Percentiles rank a stretch among this genome's conserved stretches.
Evolutionary conservation across 2,797 vertebrate genomes (phyloP).

Genomic region (Arctocebus calabarensis): DNA sequence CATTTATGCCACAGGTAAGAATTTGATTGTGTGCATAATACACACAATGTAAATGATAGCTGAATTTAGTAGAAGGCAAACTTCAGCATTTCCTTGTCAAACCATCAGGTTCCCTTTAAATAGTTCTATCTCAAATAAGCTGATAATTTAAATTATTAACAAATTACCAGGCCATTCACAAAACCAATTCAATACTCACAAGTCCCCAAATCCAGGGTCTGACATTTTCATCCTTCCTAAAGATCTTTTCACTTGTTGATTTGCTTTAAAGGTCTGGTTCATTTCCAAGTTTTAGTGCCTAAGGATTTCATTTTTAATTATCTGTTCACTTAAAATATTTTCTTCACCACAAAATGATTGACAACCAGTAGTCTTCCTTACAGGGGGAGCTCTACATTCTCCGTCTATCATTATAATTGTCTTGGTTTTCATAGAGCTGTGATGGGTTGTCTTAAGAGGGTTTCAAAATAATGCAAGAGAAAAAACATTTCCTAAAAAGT

Average conservation of each 20-base stretch:
- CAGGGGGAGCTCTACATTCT: not conserved
- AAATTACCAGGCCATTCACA: constrained; percentile 1
- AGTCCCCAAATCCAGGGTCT: not conserved
- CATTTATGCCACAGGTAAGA: not conserved
- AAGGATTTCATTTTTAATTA: constrained; percentile 16
- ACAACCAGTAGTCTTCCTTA: not conserved
- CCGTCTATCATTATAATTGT: not conserved
- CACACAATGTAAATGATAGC: not conserved
- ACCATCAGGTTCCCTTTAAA: constrained; percentile 28
- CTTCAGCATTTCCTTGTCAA: not conserved
- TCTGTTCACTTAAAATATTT: constrained; percentile 35
- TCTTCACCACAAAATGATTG: not conserved
- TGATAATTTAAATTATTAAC: not conserved
- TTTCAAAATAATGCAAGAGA: not conserved
- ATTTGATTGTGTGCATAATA: not conserved
- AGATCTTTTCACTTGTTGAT: constrained; percentile 2
- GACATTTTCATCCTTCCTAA: not conserved
- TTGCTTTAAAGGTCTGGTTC: constrained; percentile 37
- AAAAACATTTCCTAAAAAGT: not conserved
- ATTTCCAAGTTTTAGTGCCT: not conserved
- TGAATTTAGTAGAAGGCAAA: not conserved
- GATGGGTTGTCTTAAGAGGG: not conserved
- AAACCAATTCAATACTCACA: not conserved
- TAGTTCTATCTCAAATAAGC: not conserved
- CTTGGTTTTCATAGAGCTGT: not conserved